Evolutionary conservation across 2,797 vertebrate species (phyloP), one percentile per base, ranked within the genome.

Genomic region (Paratrypauchen microcephalus): DNA sequence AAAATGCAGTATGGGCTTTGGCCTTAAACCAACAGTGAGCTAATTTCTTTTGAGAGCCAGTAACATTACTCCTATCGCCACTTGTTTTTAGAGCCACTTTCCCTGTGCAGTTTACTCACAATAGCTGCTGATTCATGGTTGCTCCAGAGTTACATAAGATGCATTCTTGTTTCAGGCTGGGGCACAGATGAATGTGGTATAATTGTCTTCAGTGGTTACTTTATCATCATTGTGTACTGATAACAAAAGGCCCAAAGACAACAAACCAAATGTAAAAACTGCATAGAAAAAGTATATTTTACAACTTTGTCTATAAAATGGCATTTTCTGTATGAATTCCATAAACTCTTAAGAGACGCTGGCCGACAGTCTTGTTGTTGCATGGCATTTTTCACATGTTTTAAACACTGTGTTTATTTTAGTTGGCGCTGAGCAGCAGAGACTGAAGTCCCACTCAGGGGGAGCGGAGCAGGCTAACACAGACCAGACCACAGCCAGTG

Each of bases 1-100:
- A 91, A 88, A 89, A 90, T 91, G 88, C 73, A 65, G 70, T 66
- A 19, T 83, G 78, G 85, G 75, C 81, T 93, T 89, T 94, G 92
- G 91, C 86, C 70, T 7, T 73, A 82, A 85, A 85, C 88, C 90
- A 93, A 85, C 85, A 83, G 77, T 94, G 93, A 94, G 89, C 87
- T 93, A 90, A 93, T 89, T 85, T 87, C 77, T 90, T 81, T 80
- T 73, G 71, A 83, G 76, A 86, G 77, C 76, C 86, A 77, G 70
- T 78, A 78, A 75, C 83, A 77, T 85, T 61, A 76, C 76, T 65
- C 80, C 90, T 81, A 84, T 86, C 57, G 55, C 73, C 82, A 72
- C 79, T 86, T 91, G 81, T 89, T 90, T 86, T 85, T 63, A 13
- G 5, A n/a, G 50, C 39, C 47, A 15, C 74, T 72, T 77, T 47